Base-by-base conservation (phyloP, 2,888 invertebrate genomes). In the Mactromeris polynyma region DNA sequence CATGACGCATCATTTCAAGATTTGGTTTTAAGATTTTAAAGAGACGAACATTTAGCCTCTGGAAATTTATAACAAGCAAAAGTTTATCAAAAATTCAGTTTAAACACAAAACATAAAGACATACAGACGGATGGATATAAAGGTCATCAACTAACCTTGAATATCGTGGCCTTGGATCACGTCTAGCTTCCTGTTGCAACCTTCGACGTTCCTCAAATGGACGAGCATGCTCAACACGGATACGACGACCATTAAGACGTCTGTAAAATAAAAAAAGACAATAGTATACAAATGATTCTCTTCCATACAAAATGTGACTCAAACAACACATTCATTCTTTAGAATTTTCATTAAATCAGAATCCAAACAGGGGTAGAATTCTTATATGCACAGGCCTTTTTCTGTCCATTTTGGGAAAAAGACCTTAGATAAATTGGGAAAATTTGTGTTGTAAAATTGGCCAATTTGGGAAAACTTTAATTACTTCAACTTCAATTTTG, bases 151-250 rank as follows among this genome's bases (percentile, higher is more conserved):
- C 83, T 33, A 19, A 84, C 84, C 84, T 84, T 33, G 84, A 84
- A 78, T 77, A 84, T 2, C 84, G 77, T 9, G 78, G 54, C 11
- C 79, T 26, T 4, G 36, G n/a, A 40, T 40, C 51, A 14, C 84
- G 46, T 9, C 84, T 33, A 19, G 79, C 84, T 42, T 92, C 92
- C 80, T 88, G 82, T 81, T 90, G 90, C 9, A 92, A 51, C 73
- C 89, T 51, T 19, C 92, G 90, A n/a, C 93, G 91, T 86, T 93
- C 93, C 58, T 93, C 94, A 86, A 92, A 94, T 31, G 95, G 96
- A 38, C 94, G 90, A 9, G 96, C 96, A 93, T 96, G 96, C 83
- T 96, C 96, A 31, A 96, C 96, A 58, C 96, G 93, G 9, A 96
- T 95, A 69, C 93, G 89, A 36, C 95, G 89, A 4, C 96, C 96